These are phyloP conservation scores for Mormyrops attenuatus DNA, from an alignment of 2,797 vertebrate genomes.

Conservation along the genomic window DNA sequence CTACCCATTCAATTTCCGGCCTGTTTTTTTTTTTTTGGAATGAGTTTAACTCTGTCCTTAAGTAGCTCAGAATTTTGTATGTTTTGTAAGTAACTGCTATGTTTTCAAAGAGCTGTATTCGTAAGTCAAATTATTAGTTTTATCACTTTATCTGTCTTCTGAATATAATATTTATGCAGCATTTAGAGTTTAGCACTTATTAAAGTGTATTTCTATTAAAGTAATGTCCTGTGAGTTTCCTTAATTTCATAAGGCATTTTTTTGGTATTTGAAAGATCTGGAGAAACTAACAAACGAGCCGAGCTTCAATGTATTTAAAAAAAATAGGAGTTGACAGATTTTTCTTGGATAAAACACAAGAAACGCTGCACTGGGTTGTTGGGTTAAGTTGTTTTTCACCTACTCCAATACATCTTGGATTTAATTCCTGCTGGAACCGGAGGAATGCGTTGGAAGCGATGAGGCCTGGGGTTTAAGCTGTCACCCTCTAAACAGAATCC, in stretches of 20 bases:
- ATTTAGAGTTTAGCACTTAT: not conserved
- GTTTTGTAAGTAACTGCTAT: not conserved
- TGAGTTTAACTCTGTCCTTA: not conserved
- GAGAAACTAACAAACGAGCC: not conserved
- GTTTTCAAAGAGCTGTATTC: not conserved
- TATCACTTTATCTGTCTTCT: not conserved
- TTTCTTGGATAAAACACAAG: not conserved
- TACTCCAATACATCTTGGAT: constrained; percentile 29
- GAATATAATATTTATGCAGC: not conserved
- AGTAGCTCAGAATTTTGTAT: not conserved
- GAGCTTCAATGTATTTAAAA: not conserved
- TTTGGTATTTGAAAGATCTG: not conserved
- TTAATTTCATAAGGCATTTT: not conserved
- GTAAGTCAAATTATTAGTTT: not conserved
- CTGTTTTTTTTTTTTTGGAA: not conserved
- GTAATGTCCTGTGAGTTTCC: not conserved
- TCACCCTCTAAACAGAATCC: constrained; percentile 36
- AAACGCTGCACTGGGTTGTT: not conserved
- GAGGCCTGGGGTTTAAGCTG: constrained; percentile 39
- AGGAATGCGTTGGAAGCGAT: constrained; percentile 51
- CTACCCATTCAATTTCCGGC: not conserved
- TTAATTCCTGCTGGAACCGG: constrained; percentile 27
- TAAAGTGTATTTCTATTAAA: not conserved
- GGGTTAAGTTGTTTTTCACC: constrained; percentile 24
- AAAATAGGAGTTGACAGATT: not conserved